Evolutionary conservation across 2,888 invertebrate species (phyloP).

Genomic region (Drosophila cracens): DNA sequence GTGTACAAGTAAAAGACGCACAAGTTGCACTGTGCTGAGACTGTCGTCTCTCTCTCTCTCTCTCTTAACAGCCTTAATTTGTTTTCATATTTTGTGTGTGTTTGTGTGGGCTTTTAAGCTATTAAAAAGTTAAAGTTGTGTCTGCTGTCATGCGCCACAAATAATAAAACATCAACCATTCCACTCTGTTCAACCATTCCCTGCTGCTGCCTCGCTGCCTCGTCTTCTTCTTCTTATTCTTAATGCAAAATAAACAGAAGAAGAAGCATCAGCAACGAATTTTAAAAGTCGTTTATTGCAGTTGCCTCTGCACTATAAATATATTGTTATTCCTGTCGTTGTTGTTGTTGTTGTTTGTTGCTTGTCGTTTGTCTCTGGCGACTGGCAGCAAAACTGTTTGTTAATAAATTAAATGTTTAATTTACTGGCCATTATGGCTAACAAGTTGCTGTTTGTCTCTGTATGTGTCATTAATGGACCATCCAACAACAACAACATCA

Average conservation of each 20-base stretch:
- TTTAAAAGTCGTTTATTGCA: conserved; percentile 45
- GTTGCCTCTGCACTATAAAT: conserved; percentile 38
- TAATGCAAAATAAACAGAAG: conserved; percentile 56
- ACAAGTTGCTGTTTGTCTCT: conserved; percentile 51
- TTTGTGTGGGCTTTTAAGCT: conserved; percentile 64
- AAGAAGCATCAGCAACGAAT: conserved; percentile 19
- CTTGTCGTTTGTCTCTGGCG: conserved; percentile 27
- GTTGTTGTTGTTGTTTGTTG: conserved; percentile 26
- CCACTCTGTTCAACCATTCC: neutral
- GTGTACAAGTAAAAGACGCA: conserved; percentile 20
- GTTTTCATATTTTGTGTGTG: conserved; percentile 43
- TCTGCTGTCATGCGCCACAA: conserved; percentile 45
- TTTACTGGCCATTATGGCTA: conserved; percentile 73
- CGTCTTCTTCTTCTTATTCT: conserved; percentile 32
- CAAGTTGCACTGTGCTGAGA: conserved; percentile 14
- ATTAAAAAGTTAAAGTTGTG: conserved; percentile 75
- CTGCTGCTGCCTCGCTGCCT: conserved; percentile 51
- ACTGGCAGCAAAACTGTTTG: conserved; percentile 68
- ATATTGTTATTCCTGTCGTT: conserved; percentile 17
- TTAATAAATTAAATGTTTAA: conserved; percentile 80
- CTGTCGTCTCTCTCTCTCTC: neutral
- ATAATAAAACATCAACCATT: conserved; percentile 50
- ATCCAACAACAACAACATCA: conserved; percentile 4
- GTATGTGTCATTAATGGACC: conserved; percentile 35
- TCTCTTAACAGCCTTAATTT: conserved; percentile 72